phyloP scores from a whole-genome alignment of 2,113 vertebrate genomes.

The Oreochromis tanganicae region DNA sequence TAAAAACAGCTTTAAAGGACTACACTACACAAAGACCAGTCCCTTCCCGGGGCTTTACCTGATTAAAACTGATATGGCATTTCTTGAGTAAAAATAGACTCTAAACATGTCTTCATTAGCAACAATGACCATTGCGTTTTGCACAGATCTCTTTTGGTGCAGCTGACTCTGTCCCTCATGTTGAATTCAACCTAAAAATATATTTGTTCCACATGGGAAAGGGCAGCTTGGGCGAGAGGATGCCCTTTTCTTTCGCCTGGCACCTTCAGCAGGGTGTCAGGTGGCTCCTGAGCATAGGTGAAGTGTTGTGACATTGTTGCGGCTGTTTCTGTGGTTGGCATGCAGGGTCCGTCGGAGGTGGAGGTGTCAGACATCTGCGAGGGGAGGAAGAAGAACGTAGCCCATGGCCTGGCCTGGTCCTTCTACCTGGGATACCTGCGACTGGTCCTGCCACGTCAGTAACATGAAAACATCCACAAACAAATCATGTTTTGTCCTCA shows the following conservation, averaged over 20 bases:
- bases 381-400: constrained; percentile 77
- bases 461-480: neutral
- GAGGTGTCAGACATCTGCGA: constrained; percentile 82
- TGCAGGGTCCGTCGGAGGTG: constrained; percentile 73
- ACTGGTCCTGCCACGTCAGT: constrained; percentile 82
- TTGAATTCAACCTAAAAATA: neutral
- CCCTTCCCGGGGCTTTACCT: neutral
- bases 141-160: neutral
- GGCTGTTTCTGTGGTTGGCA: neutral
- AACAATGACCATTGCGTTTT: neutral
- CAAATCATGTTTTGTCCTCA: neutral
- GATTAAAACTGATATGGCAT: constrained; percentile 8
- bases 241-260: neutral
- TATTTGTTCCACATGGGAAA: neutral
- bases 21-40: neutral
- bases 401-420: constrained; percentile 89
- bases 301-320: neutral
- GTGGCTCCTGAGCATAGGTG: neutral
- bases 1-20: neutral
- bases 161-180: neutral
- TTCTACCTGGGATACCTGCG: constrained; percentile 84
- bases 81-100: constrained; percentile 12
- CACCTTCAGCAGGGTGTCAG: neutral
- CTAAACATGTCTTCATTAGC: neutral
- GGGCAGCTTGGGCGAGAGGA: neutral